Conservation (phyloP, 2,797 vertebrate species). For the Dryobates pubescens region DNA sequence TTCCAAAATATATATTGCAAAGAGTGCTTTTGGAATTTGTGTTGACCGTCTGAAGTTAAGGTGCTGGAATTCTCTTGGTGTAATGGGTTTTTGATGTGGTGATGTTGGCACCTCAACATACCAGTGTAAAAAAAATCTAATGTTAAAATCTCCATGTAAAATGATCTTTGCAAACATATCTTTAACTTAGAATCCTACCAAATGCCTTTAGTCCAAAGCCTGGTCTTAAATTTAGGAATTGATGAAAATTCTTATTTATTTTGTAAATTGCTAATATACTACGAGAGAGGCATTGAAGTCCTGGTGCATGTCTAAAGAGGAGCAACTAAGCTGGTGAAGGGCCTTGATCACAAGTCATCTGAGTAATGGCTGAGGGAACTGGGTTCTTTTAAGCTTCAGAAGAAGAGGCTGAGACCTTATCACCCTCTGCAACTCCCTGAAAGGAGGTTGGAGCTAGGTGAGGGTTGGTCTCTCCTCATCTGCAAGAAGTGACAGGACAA, state of each 20-base stretch:
- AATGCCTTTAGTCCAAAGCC: not conserved
- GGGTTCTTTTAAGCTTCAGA: too few relatives aligned
- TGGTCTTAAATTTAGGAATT: not conserved
- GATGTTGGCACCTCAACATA: not conserved
- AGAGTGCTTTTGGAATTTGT: not conserved
- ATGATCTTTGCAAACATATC: not conserved
- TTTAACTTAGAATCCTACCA: not conserved
- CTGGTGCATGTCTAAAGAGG: too few relatives aligned
- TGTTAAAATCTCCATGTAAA: not conserved
- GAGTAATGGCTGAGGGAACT: too few relatives aligned
- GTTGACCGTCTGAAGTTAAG: too few relatives aligned
- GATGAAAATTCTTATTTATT: not conserved
- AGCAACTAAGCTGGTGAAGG: too few relatives aligned
- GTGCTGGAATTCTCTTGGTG: not conserved
- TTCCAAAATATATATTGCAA: fast-evolving
- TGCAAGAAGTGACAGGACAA: too few relatives aligned
- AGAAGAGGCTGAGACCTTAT: too few relatives aligned
- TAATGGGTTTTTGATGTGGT: not conserved
- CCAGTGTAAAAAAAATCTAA: not conserved
- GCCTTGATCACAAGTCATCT: too few relatives aligned
- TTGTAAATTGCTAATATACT: not conserved
- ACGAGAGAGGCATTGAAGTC: too few relatives aligned
- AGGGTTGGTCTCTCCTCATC: too few relatives aligned
- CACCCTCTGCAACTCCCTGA: too few relatives aligned
- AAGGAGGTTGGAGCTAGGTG: too few relatives aligned